phyloP scores from a whole-genome alignment of 2,113 vertebrate species.

The Rostratula benghalensis region DNA sequence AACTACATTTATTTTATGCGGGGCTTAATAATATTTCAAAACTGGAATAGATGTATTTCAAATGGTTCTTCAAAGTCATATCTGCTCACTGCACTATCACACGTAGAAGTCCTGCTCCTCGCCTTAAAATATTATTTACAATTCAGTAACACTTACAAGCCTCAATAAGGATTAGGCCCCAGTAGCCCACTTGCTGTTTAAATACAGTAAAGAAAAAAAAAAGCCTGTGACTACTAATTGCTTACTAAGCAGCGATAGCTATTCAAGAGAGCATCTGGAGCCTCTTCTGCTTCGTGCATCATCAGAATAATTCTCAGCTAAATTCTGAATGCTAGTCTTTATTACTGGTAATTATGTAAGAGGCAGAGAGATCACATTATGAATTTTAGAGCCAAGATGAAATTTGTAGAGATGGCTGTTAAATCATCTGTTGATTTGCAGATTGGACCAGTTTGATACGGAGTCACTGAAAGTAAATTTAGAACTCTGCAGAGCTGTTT shows the following conservation, averaged over 20 bases:
- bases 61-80: not conserved
- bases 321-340: conserved; percentile 21
- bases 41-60: not conserved
- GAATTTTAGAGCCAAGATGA: not conserved
- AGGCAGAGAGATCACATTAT: conserved; percentile 14
- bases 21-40: not conserved
- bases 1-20: not conserved
- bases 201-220: not conserved
- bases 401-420: not conserved
- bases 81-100: not conserved
- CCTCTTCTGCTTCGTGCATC: conserved; percentile 47
- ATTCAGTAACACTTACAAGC: not conserved
- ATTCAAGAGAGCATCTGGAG: conserved; percentile 56
- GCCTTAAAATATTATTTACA: not conserved
- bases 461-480: not conserved
- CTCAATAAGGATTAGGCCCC: not conserved
- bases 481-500: not conserved
- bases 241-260: conserved; percentile 15
- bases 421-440: conserved; percentile 26
- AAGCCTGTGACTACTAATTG: conserved; percentile 18
- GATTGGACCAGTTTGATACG: not conserved
- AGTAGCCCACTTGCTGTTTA: conserved; percentile 38
- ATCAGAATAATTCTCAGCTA: conserved; percentile 41
- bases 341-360: conserved; percentile 43
- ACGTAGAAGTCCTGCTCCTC: not conserved